phyloP scores from a whole-genome alignment of 2,797 vertebrate genomes.

The Mus spretus region DNA sequence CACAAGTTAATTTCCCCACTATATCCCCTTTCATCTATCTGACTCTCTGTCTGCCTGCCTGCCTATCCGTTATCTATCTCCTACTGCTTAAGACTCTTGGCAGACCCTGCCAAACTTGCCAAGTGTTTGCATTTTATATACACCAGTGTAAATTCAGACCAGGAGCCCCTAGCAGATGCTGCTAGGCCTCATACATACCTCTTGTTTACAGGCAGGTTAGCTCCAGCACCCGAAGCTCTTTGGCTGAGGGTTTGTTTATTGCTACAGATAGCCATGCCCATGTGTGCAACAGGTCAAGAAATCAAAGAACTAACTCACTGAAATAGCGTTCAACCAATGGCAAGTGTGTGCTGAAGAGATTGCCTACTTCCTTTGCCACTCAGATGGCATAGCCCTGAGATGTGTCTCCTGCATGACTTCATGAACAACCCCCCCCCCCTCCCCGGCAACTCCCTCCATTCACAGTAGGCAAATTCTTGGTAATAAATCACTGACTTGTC shows the following conservation, averaged over 20 bases:
- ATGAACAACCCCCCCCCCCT: neutral
- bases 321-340: neutral
- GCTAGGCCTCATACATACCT: accelerated
- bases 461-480: neutral
- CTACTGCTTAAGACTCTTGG: neutral
- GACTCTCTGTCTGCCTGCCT: neutral
- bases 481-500: accelerated
- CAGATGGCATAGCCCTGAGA: neutral
- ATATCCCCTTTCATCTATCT: neutral
- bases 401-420: neutral
- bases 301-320: neutral
- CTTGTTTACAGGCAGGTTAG: accelerated
- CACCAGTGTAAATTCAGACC: neutral
- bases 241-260: neutral
- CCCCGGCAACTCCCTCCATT: neutral
- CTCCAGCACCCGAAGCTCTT: accelerated
- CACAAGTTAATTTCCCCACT: neutral
- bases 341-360: neutral
- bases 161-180: neutral
- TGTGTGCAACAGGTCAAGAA: no score
- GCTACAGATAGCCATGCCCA: neutral
- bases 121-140: neutral
- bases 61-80: neutral
- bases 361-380: accelerated
- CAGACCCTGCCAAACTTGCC: neutral